Base-by-base conservation (phyloP, 2,113 vertebrate genomes). In the Sciurus niger region DNA sequence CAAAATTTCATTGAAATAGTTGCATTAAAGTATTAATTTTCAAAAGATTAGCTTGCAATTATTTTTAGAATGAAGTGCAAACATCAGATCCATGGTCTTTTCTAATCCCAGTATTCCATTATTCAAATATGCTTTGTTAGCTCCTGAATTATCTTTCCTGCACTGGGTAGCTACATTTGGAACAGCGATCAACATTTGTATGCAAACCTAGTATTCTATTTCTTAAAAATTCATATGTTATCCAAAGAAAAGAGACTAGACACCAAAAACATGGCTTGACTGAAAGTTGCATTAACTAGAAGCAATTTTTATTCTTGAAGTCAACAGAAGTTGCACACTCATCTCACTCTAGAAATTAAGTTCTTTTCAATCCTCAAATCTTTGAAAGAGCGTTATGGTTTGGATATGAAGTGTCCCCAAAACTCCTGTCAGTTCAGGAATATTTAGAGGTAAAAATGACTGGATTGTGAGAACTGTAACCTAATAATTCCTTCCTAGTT, bases 161-260 rank as follows among this genome's bases (percentile, higher is more conserved):
- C 2, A 53, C 1, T n/a, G 65, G 17, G 70, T n/a, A 89, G 22
- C n/a, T 90, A 96, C 79, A 68, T 76, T 94, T 93, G 77, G 40
- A 82, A 63, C 40, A 76, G 48, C 13, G 34, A 20, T 13, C 13
- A 73, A 43, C 6, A 80, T 91, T 88, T 94, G 20, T 67, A 94
- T 96, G 92, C 70, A 93, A 76, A 88, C 79, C n/a, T 34, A 76
- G 32, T 18, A 78, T 70, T 90, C 68, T 93, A 11, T 89, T 89
- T 90, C 85, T 96, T 94, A 48, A 76, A 93, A 90, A 94, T 94
- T 65, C 83, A 88, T 90, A 86, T 93, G 72, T 70, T 86, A 34
- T 46, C 53, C 63, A 97, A 63, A 85, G 60, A 58, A 93, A 65
- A 4, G 25, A 93, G 60, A 87, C 80, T 58, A 90, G 76, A 93